phyloP scores from a whole-genome alignment of 2,113 vertebrate species.

The Oreochromis tanganicae region DNA sequence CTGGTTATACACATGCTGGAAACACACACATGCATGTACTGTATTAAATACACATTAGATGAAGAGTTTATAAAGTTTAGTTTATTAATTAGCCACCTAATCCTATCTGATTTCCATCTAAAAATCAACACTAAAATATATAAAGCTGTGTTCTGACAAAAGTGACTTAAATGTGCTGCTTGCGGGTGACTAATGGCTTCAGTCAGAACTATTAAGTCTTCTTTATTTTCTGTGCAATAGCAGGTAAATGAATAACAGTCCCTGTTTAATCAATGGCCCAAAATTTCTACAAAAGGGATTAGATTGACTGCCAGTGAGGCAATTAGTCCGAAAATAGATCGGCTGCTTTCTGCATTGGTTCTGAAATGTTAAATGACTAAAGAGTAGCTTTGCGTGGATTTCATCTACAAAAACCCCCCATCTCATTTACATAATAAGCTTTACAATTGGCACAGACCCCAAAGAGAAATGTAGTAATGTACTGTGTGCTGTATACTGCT shows the following conservation, averaged over 20 bases:
- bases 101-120: not conserved
- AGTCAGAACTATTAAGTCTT: not conserved
- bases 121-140: not conserved
- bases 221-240: not conserved
- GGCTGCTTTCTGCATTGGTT: not conserved
- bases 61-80: not conserved
- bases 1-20: constrained; percentile 90
- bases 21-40: not conserved
- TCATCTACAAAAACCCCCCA: not conserved
- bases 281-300: not conserved
- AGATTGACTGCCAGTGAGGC: not conserved
- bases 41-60: not conserved
- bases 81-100: not conserved
- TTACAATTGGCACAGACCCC: not conserved
- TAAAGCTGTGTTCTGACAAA: not conserved
- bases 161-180: not conserved
- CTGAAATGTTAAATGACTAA: not conserved
- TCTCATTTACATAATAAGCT: not conserved
- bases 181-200: not conserved
- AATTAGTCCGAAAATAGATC: not conserved
- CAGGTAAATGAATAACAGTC: not conserved
- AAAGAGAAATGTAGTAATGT: not conserved
- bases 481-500: not conserved
- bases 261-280: not conserved
- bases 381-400: not conserved